These are phyloP conservation scores for Poecilia wingei DNA, from an alignment of 2,797 vertebrate genomes.

Conservation along the genomic window DNA sequence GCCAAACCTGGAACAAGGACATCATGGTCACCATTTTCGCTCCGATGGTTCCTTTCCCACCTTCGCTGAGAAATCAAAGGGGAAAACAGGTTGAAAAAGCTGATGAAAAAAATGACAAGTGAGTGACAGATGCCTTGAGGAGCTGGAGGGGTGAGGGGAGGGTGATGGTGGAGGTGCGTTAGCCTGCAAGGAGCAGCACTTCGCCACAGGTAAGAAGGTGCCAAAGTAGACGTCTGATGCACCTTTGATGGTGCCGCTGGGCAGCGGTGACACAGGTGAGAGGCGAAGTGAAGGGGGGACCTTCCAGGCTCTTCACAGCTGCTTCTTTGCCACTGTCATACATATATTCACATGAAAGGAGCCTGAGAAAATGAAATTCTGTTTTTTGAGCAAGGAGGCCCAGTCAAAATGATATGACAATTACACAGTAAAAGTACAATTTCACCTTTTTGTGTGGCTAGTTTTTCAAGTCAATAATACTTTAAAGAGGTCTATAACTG, in stretches of 20 bases:
- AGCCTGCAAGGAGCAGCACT: constrained; percentile 47
- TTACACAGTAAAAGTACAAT: constrained; percentile 3
- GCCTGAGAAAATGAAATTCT: constrained; percentile 45
- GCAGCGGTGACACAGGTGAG: constrained; percentile 80
- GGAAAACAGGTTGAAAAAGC: constrained; percentile 33
- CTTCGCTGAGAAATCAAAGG: constrained; percentile 33
- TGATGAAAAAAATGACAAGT: constrained; percentile 80
- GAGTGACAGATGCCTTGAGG: constrained; percentile 80
- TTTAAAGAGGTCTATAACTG: not conserved
- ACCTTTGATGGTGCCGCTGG: constrained; percentile 76
- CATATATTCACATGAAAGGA: constrained; percentile 64
- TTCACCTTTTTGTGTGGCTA: not conserved
- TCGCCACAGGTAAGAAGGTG: constrained; percentile 78
- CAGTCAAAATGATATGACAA: constrained; percentile 13
- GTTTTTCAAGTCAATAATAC: not conserved
- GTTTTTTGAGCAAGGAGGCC: constrained; percentile 56
- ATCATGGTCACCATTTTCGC: constrained; percentile 67
- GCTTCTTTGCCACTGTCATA: constrained; percentile 54
- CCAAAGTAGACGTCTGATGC: constrained; percentile 67
- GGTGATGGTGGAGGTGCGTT: constrained; percentile 29
- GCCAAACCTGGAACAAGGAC: constrained; percentile 59
- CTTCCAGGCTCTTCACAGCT: constrained; percentile 70
- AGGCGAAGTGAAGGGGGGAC: constrained; percentile 38
- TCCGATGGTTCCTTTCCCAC: constrained; percentile 62
- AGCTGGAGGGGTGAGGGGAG: constrained; percentile 34